Base-by-base conservation (phyloP, 1,140 invertebrate species). In the Copidosoma floridanum region DNA sequence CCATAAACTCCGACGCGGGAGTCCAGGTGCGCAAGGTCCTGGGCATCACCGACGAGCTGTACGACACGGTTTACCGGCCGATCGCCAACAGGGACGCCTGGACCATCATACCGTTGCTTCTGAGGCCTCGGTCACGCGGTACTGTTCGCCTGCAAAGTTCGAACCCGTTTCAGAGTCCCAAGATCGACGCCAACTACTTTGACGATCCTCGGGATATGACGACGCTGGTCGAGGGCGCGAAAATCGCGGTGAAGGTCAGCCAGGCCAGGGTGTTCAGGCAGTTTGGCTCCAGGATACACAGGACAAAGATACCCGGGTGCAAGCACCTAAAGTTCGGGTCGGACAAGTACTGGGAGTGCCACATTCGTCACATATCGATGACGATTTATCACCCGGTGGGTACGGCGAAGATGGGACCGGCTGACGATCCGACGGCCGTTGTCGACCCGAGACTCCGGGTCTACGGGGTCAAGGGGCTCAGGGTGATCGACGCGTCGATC, bases 111-210 rank as follows among this genome's bases (percentile, higher is more conserved):
- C 92, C 91, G 1, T 77, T 93, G 14, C 74, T 94, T 2, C 75
- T 95, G 24, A 78, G 93, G 2, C 93, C 94, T 0, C 85, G 85
- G 65, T 94, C 92, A 1, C 75, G 87, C 47, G 94, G 94, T 6
- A 88, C 85, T 51, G 84, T 97, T 0, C 82, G 85, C 57, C 73
- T 97, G 7, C 81, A 82, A 53, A 89, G 84, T 40, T 85, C 85
- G 0, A 90, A 97, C 79, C 95, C 95, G 1, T 91, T 89, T 58
- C 85, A 90, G 16, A 88, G 89, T 69, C 95, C 95, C 0, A 71
- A 89, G 10, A 93, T 98, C 62, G 86, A 96, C 77, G 90, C 95
- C 4, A 93, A 95, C 68, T 96, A 95, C 70, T 91, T 95, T 57
- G 84, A 86, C 47, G 85, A 94, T 74, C 85, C 86, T 0, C 71